Base-by-base conservation (phyloP, 2,797 vertebrate genomes). In the Molossus molossus region DNA sequence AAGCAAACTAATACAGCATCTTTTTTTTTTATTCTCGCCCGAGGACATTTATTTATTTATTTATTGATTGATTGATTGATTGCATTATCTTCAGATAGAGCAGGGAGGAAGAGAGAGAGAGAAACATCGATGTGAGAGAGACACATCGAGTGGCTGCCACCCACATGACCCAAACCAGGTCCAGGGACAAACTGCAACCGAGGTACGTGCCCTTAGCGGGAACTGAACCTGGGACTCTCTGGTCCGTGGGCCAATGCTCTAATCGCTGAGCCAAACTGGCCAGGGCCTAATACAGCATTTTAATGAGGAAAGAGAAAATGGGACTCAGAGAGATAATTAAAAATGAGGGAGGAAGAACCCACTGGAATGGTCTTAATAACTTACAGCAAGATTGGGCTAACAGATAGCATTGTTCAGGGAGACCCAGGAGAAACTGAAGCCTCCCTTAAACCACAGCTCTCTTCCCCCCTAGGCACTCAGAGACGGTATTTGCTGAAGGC, bases 281-380 rank as follows among this genome's bases (percentile, higher is more conserved):
- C 33, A 33, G 33, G 33, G 33, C 33, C 18, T 57, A 7, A 27
- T 69, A 25, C 18, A 76, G 23, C 57, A 55, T 65, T 21, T 70
- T 75, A 94, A 70, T 70, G 53, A 92, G 27, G 55, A 21, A 86
- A 48, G 65, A 91, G 27, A 76, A 53, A 25, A 75, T 10, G 25
- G 27, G 29, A 48, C n/a, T 83, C 77, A 77, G 64, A 91, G 90
- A 76, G 80, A 82, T 55, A 75, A 50, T 77, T 82, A 50, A 13
- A 25, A 57, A 48, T 18, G 50, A 91, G 55, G 13, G 14, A 86
- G 29, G 37, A 64, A 27, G 65, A 27, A 10, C n/a, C 5, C 15
- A 21, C 21, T 14, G 1, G 15, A 85, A 65, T n/a, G 15, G 64
- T 75, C 25, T 81, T 55, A 48, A 62, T 55, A 55, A 82, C 18